Evolutionary conservation across 1,140 invertebrate genomes (phyloP).

Genomic region (Elymnias hypermnestra): DNA sequence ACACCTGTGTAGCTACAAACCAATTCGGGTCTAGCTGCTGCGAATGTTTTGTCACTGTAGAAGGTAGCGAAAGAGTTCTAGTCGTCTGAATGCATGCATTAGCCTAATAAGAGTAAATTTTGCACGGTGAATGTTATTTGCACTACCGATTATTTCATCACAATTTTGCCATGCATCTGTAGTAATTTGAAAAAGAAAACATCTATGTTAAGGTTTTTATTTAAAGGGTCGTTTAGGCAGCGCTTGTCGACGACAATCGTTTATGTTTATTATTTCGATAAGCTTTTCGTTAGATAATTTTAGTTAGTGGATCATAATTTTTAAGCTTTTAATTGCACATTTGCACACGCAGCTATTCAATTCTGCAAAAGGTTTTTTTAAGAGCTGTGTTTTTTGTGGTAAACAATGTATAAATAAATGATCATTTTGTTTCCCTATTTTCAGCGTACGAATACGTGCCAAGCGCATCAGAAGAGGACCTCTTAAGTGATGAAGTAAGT

Average conservation of each 20-base stretch:
- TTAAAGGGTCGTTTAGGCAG: too few species aligned
- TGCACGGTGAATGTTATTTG: constrained; percentile 14
- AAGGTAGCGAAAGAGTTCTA: constrained; percentile 79
- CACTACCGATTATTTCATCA: constrained; percentile 16
- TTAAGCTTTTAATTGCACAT: constrained; percentile 3
- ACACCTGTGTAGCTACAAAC: constrained; percentile 90
- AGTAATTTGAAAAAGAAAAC: neutral
- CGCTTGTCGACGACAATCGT: too few species aligned
- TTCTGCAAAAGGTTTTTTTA: neutral
- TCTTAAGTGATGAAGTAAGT: constrained; percentile 85
- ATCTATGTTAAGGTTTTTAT: too few species aligned
- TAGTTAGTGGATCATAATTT: neutral
- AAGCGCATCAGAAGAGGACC: constrained; percentile 87
- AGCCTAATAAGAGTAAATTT: constrained; percentile 6
- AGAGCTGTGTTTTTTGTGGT: neutral
- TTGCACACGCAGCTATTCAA: neutral
- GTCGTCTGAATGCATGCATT: constrained; percentile 23
- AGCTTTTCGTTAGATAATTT: neutral
- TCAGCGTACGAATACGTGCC: constrained; percentile 95
- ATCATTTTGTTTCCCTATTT: constrained; percentile 51
- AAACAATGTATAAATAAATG: neutral
- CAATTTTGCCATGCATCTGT: constrained; percentile 54
- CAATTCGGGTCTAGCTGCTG: constrained; percentile 89
- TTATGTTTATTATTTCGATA: too few species aligned
- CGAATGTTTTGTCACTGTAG: constrained; percentile 86